Percentiles rank a stretch among this genome's conserved stretches.
phyloP scores from a whole-genome alignment of 2,888 invertebrate species.

The Rhimphoctona megacephalus region DNA sequence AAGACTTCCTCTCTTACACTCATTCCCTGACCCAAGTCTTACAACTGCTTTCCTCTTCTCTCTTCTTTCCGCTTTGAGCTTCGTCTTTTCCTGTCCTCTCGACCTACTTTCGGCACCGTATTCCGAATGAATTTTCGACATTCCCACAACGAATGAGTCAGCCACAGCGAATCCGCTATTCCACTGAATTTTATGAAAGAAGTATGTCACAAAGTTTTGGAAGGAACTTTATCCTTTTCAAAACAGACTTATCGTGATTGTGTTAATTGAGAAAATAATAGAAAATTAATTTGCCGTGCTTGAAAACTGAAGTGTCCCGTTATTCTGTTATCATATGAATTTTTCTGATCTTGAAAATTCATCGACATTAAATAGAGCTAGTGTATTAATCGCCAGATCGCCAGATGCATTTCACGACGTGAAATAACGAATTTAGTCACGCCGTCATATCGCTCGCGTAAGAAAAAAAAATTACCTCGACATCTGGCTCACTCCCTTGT shows the following conservation, averaged over 20 bases:
- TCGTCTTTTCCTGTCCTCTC: constrained; percentile 47
- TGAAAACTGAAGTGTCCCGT: neutral
- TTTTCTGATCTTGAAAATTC: neutral
- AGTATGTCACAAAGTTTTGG: neutral
- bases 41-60: constrained; percentile 43
- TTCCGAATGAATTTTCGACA: constrained; percentile 42
- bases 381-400: constrained; percentile 72
- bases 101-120: constrained; percentile 44
- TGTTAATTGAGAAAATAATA: neutral
- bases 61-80: constrained; percentile 36
- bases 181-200: constrained; percentile 10
- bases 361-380: neutral
- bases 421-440: constrained; percentile 78
- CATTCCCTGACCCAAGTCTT: constrained; percentile 22
- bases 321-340: neutral
- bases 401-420: constrained; percentile 77
- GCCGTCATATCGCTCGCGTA: constrained; percentile 73
- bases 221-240: neutral
- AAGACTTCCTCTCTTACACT: constrained; percentile 43
- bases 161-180: neutral
- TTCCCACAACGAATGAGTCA: constrained; percentile 18
- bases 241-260: neutral
- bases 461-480: constrained; percentile 69
- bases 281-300: neutral
- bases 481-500: constrained; percentile 75